phyloP scores from a whole-genome alignment of 2,113 vertebrate species.

The Alaudala cheleensis region DNA sequence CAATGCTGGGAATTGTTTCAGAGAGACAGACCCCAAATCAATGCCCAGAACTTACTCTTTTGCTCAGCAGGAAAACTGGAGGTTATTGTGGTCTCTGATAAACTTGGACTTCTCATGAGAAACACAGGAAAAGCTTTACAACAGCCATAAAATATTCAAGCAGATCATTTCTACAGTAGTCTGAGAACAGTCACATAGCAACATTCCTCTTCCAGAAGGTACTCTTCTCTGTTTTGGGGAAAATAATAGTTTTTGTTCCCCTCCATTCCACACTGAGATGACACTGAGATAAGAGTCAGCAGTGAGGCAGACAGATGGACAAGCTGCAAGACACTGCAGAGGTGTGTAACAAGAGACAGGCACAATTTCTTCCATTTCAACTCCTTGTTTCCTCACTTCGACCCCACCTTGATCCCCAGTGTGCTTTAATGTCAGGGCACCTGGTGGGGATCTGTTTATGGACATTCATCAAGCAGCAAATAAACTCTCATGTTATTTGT shows the following conservation, averaged over 20 bases:
- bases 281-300: not conserved
- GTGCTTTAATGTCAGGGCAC: not conserved
- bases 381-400: not conserved
- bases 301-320: not conserved
- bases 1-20: not conserved
- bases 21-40: not conserved
- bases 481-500: conserved; percentile 30
- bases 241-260: not conserved
- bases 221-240: not conserved
- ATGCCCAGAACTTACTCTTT: not conserved
- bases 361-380: not conserved
- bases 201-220: not conserved
- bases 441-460: not conserved
- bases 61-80: not conserved
- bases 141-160: not conserved
- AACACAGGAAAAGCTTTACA: not conserved
- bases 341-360: not conserved
- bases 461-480: conserved; percentile 47
- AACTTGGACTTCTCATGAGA: not conserved
- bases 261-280: not conserved
- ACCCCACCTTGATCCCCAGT: not conserved
- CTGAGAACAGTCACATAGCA: not conserved
- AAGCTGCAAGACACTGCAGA: not conserved
- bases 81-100: not conserved
- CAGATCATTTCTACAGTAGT: not conserved